Conservation (phyloP, 2,797 vertebrate genomes). For the Chanos chanos region DNA sequence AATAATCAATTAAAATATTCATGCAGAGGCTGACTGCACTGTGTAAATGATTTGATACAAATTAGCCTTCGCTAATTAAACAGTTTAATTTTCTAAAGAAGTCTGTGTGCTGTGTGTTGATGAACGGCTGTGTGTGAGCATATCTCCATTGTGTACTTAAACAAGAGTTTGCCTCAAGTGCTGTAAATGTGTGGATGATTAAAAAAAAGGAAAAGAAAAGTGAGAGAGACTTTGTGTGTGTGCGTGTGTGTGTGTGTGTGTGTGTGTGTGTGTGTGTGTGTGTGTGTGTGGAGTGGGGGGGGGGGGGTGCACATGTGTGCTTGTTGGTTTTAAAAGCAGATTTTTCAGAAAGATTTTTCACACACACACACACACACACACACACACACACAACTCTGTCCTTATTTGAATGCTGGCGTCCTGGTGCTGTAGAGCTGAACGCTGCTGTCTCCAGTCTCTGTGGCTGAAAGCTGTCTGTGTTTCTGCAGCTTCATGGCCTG, state of each 20-base stretch:
- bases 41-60: slow-evolving; percentile 76
- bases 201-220: no score
- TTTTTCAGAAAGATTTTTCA: not conserved
- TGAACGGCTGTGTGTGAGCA: slow-evolving; percentile 33
- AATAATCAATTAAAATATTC: slow-evolving; percentile 75
- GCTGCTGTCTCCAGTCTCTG: no score
- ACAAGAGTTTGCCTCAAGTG: no score
- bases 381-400: no score
- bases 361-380: not conserved
- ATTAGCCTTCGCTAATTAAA: slow-evolving; percentile 77
- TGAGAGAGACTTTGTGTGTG: no score
- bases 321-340: slow-evolving; percentile 1
- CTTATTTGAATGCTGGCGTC: no score
- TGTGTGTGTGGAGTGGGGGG: not conserved
- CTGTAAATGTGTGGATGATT: not conserved
- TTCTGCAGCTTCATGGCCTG: no score
- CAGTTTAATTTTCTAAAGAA: slow-evolving; percentile 71
- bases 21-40: slow-evolving; percentile 67
- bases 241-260: slow-evolving; percentile 3
- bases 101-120: slow-evolving; percentile 44
- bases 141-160: no score
- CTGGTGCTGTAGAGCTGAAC: no score
- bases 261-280: slow-evolving; percentile 32
- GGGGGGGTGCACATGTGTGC: slow-evolving; percentile 13
- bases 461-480: no score